Evolutionary conservation across 1,140 invertebrate species (phyloP).

Genomic region (Rhopalosiphum maidis): DNA sequence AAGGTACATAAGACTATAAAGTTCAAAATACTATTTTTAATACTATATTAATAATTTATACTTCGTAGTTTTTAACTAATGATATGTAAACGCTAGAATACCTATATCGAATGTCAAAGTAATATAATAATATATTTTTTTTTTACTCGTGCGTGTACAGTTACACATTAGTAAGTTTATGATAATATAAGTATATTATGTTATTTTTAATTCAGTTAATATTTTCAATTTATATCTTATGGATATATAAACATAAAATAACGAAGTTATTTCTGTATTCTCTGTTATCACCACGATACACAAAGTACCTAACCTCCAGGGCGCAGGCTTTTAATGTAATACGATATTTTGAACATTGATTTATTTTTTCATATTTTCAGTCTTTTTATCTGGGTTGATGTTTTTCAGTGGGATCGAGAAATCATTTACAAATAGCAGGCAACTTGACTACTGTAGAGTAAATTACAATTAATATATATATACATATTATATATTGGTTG

Average conservation of each 20-base stretch:
- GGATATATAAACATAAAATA: background rate
- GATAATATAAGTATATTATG: background rate
- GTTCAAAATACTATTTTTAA: background rate
- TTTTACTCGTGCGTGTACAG: background rate
- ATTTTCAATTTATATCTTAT: background rate
- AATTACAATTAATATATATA: background rate
- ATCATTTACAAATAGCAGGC: background rate
- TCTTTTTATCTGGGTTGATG: background rate
- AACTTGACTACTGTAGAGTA: too few species aligned
- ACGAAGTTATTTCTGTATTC: background rate
- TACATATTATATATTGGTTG: background rate
- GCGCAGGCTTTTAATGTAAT: background rate
- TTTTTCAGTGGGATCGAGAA: background rate
- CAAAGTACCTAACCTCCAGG: background rate
- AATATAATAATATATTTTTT: background rate
- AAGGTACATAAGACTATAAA: background rate
- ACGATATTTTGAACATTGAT: background rate
- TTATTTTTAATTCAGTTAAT: background rate
- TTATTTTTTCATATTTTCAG: constrained; percentile 1
- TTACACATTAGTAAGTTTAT: background rate
- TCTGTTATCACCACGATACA: background rate
- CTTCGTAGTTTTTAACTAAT: background rate
- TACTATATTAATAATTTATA: background rate
- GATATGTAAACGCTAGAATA: background rate
- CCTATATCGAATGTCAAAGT: background rate